phyloP scores from a whole-genome alignment of 1,140 invertebrate genomes.

The Scaptomyza montana region DNA sequence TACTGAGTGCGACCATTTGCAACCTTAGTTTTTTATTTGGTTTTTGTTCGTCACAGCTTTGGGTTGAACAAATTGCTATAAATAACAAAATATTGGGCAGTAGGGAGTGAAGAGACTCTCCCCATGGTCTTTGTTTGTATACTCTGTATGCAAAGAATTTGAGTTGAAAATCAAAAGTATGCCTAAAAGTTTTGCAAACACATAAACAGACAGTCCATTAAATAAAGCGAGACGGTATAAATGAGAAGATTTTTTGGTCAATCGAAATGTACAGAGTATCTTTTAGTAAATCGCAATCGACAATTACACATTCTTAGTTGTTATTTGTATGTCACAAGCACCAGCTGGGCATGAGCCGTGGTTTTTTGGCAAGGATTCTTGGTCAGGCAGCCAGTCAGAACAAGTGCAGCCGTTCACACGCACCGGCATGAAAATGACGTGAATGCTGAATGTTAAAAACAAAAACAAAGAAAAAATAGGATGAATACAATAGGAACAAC shows the following conservation, averaged over 20 bases:
- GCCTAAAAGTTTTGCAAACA: too few species aligned
- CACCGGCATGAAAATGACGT: constrained; percentile 32
- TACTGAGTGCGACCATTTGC: constrained; percentile 26
- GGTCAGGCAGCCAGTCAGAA: constrained; percentile 16
- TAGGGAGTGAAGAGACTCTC: neutral
- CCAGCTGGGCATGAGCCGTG: constrained; percentile 32
- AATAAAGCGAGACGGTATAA: too few species aligned
- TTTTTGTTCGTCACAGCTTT: constrained; percentile 20
- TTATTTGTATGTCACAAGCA: constrained; percentile 23
- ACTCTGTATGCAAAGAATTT: neutral
- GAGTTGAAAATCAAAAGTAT: too few species aligned
- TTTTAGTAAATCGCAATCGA: neutral
- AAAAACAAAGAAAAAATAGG: neutral
- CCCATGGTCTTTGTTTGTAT: constrained; percentile 22
- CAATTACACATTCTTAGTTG: neutral
- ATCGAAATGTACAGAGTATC: constrained; percentile 7
- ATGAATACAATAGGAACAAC: constrained; percentile 20
- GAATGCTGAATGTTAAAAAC: constrained; percentile 33
- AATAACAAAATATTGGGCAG: constrained; percentile 63
- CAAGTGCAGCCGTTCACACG: constrained; percentile 67
- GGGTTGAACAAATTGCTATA: constrained; percentile 60
- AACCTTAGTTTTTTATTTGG: constrained; percentile 37
- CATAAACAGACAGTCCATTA: too few species aligned
- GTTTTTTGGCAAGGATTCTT: constrained; percentile 17
- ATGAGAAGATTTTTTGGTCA: neutral